Evolutionary conservation across 2,797 vertebrate genomes (phyloP), one percentile per base, ranked within the genome.

Genomic region (Rachycentron canadum): DNA sequence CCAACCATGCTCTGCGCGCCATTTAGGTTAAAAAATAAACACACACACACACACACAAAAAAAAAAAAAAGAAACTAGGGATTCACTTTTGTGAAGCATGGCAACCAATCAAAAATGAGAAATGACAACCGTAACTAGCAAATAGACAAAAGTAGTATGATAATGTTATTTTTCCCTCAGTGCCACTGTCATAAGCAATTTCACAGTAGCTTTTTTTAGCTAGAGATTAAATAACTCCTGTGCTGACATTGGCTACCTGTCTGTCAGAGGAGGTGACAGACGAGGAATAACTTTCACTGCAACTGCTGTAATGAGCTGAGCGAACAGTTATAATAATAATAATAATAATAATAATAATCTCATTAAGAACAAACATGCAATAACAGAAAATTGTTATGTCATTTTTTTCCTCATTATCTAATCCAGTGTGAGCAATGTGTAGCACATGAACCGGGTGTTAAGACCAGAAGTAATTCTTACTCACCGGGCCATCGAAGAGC

Each of bases 401-500:
- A 23, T 12, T 55, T 53, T 19, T 32, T 8, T 26, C 19, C 21
- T 50, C 25, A 52, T 52, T 52, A 53, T 26, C 14, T 53, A 17
- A 14, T 28, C 2, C 28, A 28, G 25, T 55, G 4, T 13, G 21
- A 28, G 47, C 17, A 41, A 5, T 17, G 30, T 56, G 69, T 6
- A 55, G 34, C n/a, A 23, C 7, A 16, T 0, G 12, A 73, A 26
- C 45, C 32, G 8, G 3, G 17, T 19, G 16, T 1, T 17, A 26
- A 25, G 12, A 62, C 40, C 43, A 45, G 21, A 56, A 76, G 47
- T 62, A 52, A 30, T 55, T 73, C 28, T 23, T 41, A 58, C 17
- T 17, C 58, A 25, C 55, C 9, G 0, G 60, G 43, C 43, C 38
- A 53, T 57, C 45, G 19, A 17, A 32, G 28, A 73, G 55, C 32